Base-by-base conservation (phyloP, 2,888 invertebrate genomes). In the Zonitis immaculata region DNA sequence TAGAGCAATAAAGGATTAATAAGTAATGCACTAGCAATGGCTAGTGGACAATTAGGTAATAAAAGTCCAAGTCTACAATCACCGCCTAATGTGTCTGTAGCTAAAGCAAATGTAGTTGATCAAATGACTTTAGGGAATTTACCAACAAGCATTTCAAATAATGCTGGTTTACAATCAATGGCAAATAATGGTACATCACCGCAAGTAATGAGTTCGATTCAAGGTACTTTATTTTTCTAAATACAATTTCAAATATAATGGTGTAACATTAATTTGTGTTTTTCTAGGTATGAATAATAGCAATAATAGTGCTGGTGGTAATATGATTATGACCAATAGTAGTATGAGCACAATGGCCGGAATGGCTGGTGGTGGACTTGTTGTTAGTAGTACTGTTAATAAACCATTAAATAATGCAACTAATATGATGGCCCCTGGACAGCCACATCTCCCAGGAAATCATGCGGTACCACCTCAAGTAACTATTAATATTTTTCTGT, bases 61-160 rank as follows among this genome's bases (percentile, higher is more conserved):
- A 90, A 90, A 75, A 89, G 89, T 75, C 89, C 90, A 59, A 90
- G 86, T 73, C 78, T 91, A 73, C 91, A 91, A 75, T 91, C 91
- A 50, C 90, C 91, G 52, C 90, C 90, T 44, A 90, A 91, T 70
- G 87, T 89, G 65, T 86, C 88, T 62, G 87, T 88, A 58, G 85
- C 87, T 63, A 73, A 77, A 82, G 83, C 76, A 66, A 73, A 63
- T 47, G 82, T 83, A 63, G 82, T 81, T 5, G 85, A 85, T 67
- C 80, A 83, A 35, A 82, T 85, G 73, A 85, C 86, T 57, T 67
- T 80, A 60, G 78, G 79, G 56, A 80, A 74, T 70, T 69, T 81
- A 66, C 78, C 80, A 53, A 79, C 80, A 56, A 79, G 79, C 66
- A 80, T 80, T 68, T 76, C 80, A 47, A 80, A 78, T 67, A 79